Base-by-base conservation (phyloP, 2,797 vertebrate species). In the Mormyrus proboscirostris region DNA sequence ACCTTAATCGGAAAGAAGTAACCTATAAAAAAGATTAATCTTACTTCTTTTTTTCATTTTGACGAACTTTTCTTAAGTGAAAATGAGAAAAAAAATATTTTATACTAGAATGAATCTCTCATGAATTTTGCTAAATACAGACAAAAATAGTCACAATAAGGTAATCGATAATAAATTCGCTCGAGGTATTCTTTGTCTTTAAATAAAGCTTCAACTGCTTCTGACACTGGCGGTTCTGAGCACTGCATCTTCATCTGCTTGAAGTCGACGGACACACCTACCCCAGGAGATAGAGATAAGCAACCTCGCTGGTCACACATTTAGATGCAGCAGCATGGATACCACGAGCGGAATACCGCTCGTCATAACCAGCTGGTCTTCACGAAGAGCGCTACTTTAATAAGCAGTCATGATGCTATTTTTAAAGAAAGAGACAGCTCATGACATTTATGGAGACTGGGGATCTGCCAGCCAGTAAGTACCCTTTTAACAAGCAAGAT, bases 211-310 rank as follows among this genome's bases (percentile, higher is more conserved):
- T 38, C 10, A 38, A 14, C 69, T 76, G 69, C 69, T 38, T 76
- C 69, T 73, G 25, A 73, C 22, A 69, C 29, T 22, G 59, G 33
- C 25, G 65, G 33, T 73, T 73, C 65, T 9, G 38, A 83, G 38
- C 38, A n/a, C 22, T 49, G 41, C 41, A 50, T 50, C 41, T 84
- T 49, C 82, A n/a, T 49, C 82, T 22, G 41, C 47, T 22, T 4
- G 82, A 47, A 44, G 73, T 73, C 88, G 79, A 53, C n/a, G 76
- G 12, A 89, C 33, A 59, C 76, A 84, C 88, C 76, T 84, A 89
- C 69, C n/a, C 55, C 53, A 59, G 82, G 29, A 89, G 38, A 29
- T 51, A 84, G 51, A 49, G 55, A 82, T 50, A 44, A 59, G 53
- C 76, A 84, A 47, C 29, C 51, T 51, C 33, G 22, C 73, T 89